Percentiles rank a stretch among this genome's conserved stretches.
Evolutionary conservation across 2,888 invertebrate genomes (phyloP).

Genomic region (Dusona sp.): DNA sequence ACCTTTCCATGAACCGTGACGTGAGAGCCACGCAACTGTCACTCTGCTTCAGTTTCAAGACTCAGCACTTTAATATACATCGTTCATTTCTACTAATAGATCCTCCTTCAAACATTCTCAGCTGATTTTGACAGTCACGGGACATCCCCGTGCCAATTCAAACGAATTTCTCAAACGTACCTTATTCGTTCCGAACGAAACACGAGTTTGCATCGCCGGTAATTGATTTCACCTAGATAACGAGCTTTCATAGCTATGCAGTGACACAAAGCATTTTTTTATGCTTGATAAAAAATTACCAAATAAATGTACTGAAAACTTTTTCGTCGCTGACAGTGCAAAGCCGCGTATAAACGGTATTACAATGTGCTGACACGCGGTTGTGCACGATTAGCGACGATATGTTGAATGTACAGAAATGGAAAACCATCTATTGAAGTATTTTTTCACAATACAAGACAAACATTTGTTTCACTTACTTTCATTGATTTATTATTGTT

Average conservation of each 20-base stretch:
- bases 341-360: too few species aligned
- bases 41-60: neutral
- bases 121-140: neutral
- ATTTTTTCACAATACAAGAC: too few species aligned
- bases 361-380: too few species aligned
- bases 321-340: too few species aligned
- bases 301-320: neutral
- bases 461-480: too few species aligned
- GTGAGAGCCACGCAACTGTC: neutral
- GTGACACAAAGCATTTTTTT: too few species aligned
- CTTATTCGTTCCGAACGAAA: neutral
- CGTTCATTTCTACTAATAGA: neutral
- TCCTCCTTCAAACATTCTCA: neutral
- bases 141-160: neutral
- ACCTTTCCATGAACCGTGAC: neutral
- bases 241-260: neutral
- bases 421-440: neutral
- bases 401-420: neutral
- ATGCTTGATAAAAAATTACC: neutral
- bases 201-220: neutral
- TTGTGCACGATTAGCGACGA: too few species aligned
- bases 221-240: neutral
- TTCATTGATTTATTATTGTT: neutral
- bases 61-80: conserved; percentile 2
- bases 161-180: neutral